Evolutionary conservation across 30 jellyfish, hydroid and myxozoan genomes (phyloP).

Genomic region (Catostylus mosaicus): DNA sequence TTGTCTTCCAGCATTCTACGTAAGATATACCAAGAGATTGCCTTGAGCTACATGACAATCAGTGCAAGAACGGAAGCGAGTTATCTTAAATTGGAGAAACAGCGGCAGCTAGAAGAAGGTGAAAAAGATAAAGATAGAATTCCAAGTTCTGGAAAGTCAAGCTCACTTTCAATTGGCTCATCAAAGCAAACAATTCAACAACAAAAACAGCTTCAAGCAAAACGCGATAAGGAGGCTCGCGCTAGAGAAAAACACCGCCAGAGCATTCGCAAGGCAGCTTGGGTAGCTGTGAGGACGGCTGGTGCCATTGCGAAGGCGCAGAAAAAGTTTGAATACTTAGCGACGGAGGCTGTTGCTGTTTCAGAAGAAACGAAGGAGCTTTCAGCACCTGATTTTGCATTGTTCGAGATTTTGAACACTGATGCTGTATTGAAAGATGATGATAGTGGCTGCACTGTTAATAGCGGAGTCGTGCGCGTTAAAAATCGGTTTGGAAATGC

Average conservation of each 20-base stretch:
- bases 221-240: slow-evolving; percentile 68
- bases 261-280: slow-evolving; percentile 70
- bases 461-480: slow-evolving; percentile 44
- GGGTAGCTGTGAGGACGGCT: slow-evolving; percentile 83
- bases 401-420: slow-evolving; percentile 47
- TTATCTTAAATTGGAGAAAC: slow-evolving; percentile 36
- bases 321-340: slow-evolving; percentile 50
- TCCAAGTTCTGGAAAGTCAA: slow-evolving; percentile 42
- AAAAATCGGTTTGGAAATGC: slow-evolving; percentile 44
- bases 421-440: slow-evolving; percentile 30
- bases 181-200: slow-evolving; percentile 45
- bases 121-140: slow-evolving; percentile 38
- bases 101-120: slow-evolving; percentile 49
- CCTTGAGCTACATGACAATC: slow-evolving; percentile 42
- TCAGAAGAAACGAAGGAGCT: slow-evolving; percentile 45
- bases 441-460: slow-evolving; percentile 19
- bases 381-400: slow-evolving; percentile 42
- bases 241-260: slow-evolving; percentile 63
- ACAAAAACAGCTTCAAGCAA: slow-evolving; percentile 53
- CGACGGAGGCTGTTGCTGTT: slow-evolving; percentile 46
- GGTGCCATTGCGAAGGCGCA: slow-evolving; percentile 90
- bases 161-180: slow-evolving; percentile 24
- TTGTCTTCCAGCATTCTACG: slow-evolving; percentile 60
- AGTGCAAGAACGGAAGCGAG: slow-evolving; percentile 28
- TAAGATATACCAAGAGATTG: slow-evolving; percentile 66